Percentiles rank a stretch among this genome's conserved stretches.
phyloP scores from a whole-genome alignment of 2,888 invertebrate species.

The Cosmopolites sordidus region DNA sequence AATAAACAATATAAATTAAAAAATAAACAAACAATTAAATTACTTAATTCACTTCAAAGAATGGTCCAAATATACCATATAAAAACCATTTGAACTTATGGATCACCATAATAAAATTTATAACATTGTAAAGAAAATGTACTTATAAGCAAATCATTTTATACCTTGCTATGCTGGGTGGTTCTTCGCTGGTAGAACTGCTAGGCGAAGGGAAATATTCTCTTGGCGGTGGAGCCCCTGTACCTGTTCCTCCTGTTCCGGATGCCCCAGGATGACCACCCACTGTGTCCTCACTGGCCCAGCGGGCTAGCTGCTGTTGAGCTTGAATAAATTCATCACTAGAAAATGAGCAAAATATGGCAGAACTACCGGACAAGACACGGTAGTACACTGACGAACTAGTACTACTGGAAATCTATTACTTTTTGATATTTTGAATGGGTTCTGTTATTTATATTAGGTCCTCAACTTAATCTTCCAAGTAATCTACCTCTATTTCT shows the following conservation, averaged over 20 bases:
- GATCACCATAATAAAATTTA: too few species aligned
- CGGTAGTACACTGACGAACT: conserved; percentile 23
- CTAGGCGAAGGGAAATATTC: conserved; percentile 58
- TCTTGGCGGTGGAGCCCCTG: conserved; percentile 43
- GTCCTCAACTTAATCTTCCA: too few species aligned
- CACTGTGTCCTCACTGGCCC: conserved; percentile 80
- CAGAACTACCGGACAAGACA: conserved; percentile 21
- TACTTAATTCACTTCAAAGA: too few species aligned
- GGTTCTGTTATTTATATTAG: too few species aligned
- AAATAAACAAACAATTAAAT: too few species aligned
- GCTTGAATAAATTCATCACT: conserved; percentile 97
- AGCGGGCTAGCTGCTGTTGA: conserved; percentile 93
- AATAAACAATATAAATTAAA: too few species aligned
- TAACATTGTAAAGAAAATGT: too few species aligned
- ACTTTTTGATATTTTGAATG: too few species aligned
- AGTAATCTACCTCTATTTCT: too few species aligned
- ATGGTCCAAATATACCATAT: too few species aligned
- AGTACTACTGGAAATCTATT: neutral
- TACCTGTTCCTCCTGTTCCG: conserved; percentile 26
- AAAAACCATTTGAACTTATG: too few species aligned
- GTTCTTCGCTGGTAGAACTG: conserved; percentile 52
- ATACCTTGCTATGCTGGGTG: conserved; percentile 52
- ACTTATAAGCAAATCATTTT: too few species aligned
- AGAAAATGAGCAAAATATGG: conserved; percentile 52
- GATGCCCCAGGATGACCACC: conserved; percentile 47